Evolutionary conservation across 2,888 invertebrate species (phyloP).

Genomic region (Rhingia campestris): DNA sequence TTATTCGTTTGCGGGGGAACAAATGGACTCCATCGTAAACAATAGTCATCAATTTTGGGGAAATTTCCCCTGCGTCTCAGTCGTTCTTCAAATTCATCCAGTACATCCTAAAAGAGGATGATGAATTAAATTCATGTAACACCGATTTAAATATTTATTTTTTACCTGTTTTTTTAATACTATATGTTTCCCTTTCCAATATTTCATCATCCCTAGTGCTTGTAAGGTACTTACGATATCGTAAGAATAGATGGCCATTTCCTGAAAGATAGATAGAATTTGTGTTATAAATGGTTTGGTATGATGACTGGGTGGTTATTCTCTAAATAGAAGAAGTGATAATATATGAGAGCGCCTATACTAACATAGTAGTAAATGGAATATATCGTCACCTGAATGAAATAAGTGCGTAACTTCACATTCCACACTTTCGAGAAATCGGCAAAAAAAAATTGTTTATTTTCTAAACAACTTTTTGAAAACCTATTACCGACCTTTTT

Average conservation of each 20-base stretch:
- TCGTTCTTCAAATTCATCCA: conserved; percentile 95
- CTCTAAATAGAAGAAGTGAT: too few relatives aligned
- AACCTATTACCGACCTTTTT: too few relatives aligned
- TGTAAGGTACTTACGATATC: conserved; percentile 99
- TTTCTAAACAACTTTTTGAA: too few relatives aligned
- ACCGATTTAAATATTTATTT: not conserved
- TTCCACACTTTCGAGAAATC: too few relatives aligned
- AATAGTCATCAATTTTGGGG: conserved; percentile 93
- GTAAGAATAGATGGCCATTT: conserved; percentile 97
- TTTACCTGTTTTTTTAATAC: conserved; percentile 95
- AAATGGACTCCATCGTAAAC: conserved; percentile 94
- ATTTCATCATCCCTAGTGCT: conserved; percentile 98
- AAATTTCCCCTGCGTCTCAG: conserved; percentile 90
- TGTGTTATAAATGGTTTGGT: not conserved
- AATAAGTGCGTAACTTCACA: too few relatives aligned
- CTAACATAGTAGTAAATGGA: too few relatives aligned
- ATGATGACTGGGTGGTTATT: too few relatives aligned
- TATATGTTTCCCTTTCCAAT: conserved; percentile 99
- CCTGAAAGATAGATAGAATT: conserved; percentile 85
- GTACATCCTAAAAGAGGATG: conserved; percentile 88
- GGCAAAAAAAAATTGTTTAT: too few relatives aligned
- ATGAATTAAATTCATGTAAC: not conserved
- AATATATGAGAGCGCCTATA: too few relatives aligned
- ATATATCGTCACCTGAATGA: too few relatives aligned
- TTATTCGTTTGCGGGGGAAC: conserved; percentile 84